Conservation (phyloP, 2,797 vertebrate species). For the Sylvilagus floridanus region DNA sequence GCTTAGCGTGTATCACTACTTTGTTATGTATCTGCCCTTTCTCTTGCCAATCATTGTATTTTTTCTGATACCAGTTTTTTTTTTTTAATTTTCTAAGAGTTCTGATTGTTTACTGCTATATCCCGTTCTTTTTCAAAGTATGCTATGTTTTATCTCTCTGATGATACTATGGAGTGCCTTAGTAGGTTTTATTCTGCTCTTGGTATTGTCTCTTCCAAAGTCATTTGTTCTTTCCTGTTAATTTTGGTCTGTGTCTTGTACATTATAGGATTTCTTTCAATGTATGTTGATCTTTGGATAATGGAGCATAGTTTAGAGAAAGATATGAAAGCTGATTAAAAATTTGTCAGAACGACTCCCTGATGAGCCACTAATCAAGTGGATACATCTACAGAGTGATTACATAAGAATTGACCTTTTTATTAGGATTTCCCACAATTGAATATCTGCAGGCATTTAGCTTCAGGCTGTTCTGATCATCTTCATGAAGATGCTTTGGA, state of each 20-base stretch:
- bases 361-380: not conserved
- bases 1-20: not conserved
- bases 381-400: not conserved
- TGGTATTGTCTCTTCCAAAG: not conserved
- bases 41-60: not conserved
- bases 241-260: not conserved
- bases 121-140: not conserved
- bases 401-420: not conserved
- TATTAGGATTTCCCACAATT: not conserved
- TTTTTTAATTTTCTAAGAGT: not conserved
- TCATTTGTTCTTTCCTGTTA: not conserved
- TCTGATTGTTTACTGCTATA: not conserved
- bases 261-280: not conserved
- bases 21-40: not conserved
- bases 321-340: not conserved
- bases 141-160: not conserved
- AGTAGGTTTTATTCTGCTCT: not conserved
- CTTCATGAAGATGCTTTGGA: not conserved
- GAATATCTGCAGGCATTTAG: not conserved
- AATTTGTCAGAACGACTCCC: not conserved
- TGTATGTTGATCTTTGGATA: not conserved
- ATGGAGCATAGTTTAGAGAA: not conserved
- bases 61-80: not conserved
- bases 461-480: not conserved
- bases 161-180: not conserved